These are phyloP conservation scores for Zaprionus taronus DNA, from an alignment of 1,140 invertebrate genomes.

Conservation along the genomic window DNA sequence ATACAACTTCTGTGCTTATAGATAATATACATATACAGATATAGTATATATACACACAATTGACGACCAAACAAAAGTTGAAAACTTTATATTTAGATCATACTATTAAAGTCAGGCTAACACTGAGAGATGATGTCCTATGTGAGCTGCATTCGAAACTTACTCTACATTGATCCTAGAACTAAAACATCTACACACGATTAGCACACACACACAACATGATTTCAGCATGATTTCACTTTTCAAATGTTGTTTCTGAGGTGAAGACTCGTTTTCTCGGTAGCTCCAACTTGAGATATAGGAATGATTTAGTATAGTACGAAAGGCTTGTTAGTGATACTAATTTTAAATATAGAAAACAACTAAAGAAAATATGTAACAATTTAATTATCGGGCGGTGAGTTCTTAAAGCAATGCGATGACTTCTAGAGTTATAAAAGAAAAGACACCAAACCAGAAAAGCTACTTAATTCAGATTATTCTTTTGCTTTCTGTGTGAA, in stretches of 20 bases:
- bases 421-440: constrained; percentile 3
- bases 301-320: constrained; percentile 7
- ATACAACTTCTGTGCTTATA: constrained; percentile 62
- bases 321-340: constrained; percentile 78
- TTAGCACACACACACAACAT: background rate
- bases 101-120: constrained; percentile 27
- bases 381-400: background rate
- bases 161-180: background rate
- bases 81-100: constrained; percentile 75
- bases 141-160: constrained; percentile 1
- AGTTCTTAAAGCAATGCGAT: constrained; percentile 17
- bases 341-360: constrained; percentile 71
- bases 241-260: background rate
- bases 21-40: constrained; percentile 44
- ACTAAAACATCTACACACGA: background rate
- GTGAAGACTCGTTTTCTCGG: constrained; percentile 10
- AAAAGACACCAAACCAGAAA: background rate
- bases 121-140: constrained; percentile 11
- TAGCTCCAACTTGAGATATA: constrained; percentile 4
- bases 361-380: background rate
- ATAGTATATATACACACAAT: constrained; percentile 59
- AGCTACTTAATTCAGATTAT: background rate
- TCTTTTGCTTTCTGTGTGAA: background rate
- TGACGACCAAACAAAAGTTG: constrained; percentile 79
- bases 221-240: constrained; percentile 8